Evolutionary conservation across 2,113 vertebrate genomes (phyloP).

Genomic region (Xenus cinereus): DNA sequence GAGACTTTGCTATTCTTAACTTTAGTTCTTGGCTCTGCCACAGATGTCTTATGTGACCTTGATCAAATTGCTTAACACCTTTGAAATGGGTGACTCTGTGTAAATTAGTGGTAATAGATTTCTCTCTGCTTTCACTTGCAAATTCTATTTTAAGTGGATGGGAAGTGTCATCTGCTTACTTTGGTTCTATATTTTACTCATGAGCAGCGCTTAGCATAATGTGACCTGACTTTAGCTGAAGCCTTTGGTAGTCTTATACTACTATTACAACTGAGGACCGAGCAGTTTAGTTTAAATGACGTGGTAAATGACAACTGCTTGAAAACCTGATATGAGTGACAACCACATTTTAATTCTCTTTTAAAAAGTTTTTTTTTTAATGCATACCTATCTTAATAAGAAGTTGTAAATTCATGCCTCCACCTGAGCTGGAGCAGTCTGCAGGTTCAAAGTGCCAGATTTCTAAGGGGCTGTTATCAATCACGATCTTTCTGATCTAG

Average conservation of each 20-base stretch:
- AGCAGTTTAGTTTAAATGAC: not conserved
- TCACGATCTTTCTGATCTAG: not conserved
- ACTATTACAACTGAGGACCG: not conserved
- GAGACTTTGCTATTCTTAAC: not conserved
- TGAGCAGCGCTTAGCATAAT: not conserved
- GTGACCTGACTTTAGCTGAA: not conserved
- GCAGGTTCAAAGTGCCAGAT: not conserved
- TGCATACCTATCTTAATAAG: not conserved
- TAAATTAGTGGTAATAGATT: not conserved
- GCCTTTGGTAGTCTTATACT: not conserved
- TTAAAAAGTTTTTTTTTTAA: not conserved
- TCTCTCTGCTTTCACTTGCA: not conserved
- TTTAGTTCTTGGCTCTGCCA: not conserved
- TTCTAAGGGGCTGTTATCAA: not conserved
- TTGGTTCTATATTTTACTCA: not conserved
- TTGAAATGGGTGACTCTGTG: not conserved
- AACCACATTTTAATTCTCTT: not conserved
- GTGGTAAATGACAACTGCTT: not conserved
- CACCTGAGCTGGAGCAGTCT: not conserved
- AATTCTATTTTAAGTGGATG: not conserved
- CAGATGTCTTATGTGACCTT: not conserved
- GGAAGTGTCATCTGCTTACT: not conserved
- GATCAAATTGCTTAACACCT: not conserved
- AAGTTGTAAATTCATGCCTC: not conserved
- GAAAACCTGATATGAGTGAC: not conserved